Percentiles rank a stretch among this genome's conserved stretches.
phyloP scores from a whole-genome alignment of 2,797 vertebrate genomes.

The Potorous gilbertii region DNA sequence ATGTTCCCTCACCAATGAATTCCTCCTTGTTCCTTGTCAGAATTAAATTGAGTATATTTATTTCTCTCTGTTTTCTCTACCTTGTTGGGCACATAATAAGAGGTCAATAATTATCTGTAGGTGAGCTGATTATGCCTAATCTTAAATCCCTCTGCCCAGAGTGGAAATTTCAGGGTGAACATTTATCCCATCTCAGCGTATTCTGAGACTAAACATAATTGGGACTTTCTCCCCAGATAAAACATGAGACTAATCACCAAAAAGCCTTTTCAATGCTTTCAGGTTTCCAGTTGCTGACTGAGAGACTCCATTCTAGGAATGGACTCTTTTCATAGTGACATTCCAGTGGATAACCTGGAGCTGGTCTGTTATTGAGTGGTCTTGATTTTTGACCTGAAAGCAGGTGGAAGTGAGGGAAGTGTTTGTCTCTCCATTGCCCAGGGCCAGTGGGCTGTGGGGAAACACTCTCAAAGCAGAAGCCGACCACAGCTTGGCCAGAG shows the following conservation, averaged over 20 bases:
- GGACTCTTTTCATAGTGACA: background rate
- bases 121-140: background rate
- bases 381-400: background rate
- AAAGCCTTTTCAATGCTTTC: background rate
- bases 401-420: background rate
- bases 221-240: background rate
- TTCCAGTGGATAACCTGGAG: background rate
- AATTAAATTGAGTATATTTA: background rate
- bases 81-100: background rate
- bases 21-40: background rate
- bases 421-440: background rate
- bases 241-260: background rate
- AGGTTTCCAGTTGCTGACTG: background rate
- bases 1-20: background rate
- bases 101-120: background rate
- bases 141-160: background rate
- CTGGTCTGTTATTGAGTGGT: background rate
- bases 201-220: background rate
- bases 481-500: constrained; percentile 61
- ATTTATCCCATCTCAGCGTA: background rate
- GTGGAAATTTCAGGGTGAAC: background rate
- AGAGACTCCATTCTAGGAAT: background rate
- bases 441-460: background rate
- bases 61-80: background rate
- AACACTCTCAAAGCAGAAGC: constrained; percentile 51